Evolutionary conservation across 2,113 vertebrate species (phyloP).

Genomic region (Lampris megalopsis): DNA sequence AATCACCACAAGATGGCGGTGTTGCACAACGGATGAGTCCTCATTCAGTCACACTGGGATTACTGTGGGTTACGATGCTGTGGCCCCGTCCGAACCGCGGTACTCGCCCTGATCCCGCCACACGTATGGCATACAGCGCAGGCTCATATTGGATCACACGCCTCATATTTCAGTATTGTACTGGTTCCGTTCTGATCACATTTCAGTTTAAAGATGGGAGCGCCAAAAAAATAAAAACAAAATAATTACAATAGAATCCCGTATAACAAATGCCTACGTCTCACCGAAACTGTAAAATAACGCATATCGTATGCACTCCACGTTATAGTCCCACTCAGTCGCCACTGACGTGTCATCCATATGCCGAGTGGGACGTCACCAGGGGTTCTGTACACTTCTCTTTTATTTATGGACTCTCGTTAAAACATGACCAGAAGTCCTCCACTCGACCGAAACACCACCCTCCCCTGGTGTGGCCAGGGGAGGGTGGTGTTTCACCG

Average conservation of each 20-base stretch:
- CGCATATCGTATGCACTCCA: conserved; percentile 36
- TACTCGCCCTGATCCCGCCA: too few species aligned
- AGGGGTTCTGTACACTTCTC: conserved; percentile 36
- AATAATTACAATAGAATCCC: too few species aligned
- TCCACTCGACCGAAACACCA: conserved; percentile 52
- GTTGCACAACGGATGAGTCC: conserved; percentile 67
- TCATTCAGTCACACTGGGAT: too few species aligned
- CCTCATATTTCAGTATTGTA: too few species aligned
- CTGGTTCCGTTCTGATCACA: too few species aligned
- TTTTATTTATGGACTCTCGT: conserved; percentile 47
- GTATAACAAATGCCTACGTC: too few species aligned
- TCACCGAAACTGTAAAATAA: conserved; percentile 5
- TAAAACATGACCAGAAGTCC: conserved; percentile 62
- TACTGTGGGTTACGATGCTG: too few species aligned
- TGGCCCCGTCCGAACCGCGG: too few species aligned
- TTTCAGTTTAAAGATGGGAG: too few species aligned
- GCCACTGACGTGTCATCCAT: conserved; percentile 47
- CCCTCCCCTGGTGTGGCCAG: not conserved
- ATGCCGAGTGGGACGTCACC: conserved; percentile 49
- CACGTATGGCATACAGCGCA: too few species aligned
- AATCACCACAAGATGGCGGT: conserved; percentile 80
- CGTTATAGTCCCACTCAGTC: conserved; percentile 40
- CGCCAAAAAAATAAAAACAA: too few species aligned
- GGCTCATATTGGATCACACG: too few species aligned
- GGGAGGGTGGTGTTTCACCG: not conserved